These are phyloP conservation scores for Varecia variegata DNA, from an alignment of 2,797 vertebrate genomes.

Conservation along the genomic window DNA sequence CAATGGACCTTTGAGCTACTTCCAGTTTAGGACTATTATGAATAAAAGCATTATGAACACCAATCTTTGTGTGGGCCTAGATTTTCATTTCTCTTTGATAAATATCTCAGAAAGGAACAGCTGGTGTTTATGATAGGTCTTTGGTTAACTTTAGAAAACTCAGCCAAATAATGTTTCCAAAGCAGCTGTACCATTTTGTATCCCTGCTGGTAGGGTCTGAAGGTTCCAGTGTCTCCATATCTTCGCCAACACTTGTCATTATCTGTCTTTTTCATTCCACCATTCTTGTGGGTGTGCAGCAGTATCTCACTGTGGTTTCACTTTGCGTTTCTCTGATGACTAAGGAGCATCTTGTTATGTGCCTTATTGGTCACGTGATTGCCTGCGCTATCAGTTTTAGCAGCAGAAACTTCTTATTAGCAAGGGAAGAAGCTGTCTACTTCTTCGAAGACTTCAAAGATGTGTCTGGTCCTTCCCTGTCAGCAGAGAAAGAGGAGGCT, in stretches of 20 bases:
- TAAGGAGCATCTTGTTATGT: not conserved
- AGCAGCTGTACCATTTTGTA: not conserved
- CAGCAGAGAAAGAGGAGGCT: not conserved
- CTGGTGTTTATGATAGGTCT: not conserved
- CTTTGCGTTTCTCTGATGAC: not conserved
- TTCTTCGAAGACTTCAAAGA: too few species aligned
- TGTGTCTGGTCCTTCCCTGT: not conserved
- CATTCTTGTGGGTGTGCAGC: not conserved
- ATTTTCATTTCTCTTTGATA: not conserved
- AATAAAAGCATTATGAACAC: not conserved
- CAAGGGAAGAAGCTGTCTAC: not conserved
- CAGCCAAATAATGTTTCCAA: not conserved
- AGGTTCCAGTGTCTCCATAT: not conserved
- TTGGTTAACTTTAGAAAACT: not conserved
- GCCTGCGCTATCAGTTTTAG: not conserved
- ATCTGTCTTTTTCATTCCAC: not conserved
- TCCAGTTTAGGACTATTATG: not conserved
- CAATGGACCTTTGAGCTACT: not conserved
- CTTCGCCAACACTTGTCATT: not conserved
- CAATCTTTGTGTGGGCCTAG: not conserved
- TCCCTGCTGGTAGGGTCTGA: not conserved
- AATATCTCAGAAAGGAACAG: not conserved
- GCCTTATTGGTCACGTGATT: not conserved
- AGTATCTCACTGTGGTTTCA: not conserved
- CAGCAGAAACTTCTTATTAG: not conserved